Evolutionary conservation across 2,797 vertebrate genomes (phyloP).

Genomic region (Geotrypetes seraphini): DNA sequence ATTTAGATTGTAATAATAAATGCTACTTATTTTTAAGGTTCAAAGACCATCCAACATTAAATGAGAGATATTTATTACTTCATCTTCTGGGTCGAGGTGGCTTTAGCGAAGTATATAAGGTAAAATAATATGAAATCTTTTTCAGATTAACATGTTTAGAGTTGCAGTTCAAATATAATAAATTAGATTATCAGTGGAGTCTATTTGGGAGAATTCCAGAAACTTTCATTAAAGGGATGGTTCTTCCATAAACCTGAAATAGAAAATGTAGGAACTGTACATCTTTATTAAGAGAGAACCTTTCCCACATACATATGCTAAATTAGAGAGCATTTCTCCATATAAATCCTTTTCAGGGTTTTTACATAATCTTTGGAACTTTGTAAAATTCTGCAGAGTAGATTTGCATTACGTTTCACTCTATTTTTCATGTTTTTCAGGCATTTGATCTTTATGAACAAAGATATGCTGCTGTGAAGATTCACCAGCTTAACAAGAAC

Average conservation of each 20-base stretch:
- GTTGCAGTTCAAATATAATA: no score
- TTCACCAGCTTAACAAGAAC: slow-evolving; percentile 98
- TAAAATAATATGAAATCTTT: no score
- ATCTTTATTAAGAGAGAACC: no score
- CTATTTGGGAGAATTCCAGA: no score
- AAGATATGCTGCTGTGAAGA: slow-evolving; percentile 96
- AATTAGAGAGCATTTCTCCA: no score
- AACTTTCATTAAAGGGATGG: no score
- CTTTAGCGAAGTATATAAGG: slow-evolving; percentile 98
- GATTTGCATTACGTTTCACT: slow-evolving; percentile 5
- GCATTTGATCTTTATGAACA: slow-evolving; percentile 97
- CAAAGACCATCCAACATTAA: slow-evolving; percentile 96
- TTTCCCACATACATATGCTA: no score
- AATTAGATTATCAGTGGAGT: no score
- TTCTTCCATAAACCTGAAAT: neutral
- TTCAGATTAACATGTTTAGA: no score
- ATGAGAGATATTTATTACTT: slow-evolving; percentile 91
- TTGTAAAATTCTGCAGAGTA: no score
- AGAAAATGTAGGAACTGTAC: neutral
- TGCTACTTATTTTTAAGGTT: slow-evolving; percentile 60
- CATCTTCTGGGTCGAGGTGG: slow-evolving; percentile 93
- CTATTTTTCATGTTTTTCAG: slow-evolving; percentile 43
- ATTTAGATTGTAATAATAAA: slow-evolving; percentile 1
- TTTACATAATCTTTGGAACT: no score
- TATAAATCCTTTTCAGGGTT: no score